phyloP scores from a whole-genome alignment of 2,888 invertebrate genomes.

The Eupithecia inturbata region DNA sequence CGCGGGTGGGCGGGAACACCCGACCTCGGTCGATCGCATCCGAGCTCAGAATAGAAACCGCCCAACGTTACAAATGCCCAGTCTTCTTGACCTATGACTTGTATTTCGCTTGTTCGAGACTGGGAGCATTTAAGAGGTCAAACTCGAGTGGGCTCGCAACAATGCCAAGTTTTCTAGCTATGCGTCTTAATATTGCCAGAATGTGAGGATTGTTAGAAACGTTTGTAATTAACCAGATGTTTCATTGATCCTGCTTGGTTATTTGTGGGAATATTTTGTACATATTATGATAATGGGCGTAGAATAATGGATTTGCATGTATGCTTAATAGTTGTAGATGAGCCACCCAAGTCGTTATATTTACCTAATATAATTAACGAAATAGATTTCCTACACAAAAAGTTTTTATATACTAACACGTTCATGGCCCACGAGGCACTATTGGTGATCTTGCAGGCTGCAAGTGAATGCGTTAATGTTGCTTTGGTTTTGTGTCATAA shows the following conservation, averaged over 20 bases:
- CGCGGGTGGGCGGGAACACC: slow-evolving; percentile 69
- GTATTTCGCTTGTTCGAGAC: slow-evolving; percentile 27
- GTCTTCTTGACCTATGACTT: slow-evolving; percentile 59
- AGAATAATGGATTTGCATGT: slow-evolving; percentile 26
- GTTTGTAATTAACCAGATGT: slow-evolving; percentile 29
- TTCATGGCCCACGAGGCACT: no score
- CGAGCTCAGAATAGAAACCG: slow-evolving; percentile 76
- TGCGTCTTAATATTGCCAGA: slow-evolving; percentile 56
- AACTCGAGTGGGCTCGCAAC: slow-evolving; percentile 52
- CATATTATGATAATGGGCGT: slow-evolving; percentile 27
- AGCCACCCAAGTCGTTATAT: background rate
- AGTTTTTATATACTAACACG: no score
- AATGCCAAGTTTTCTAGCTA: slow-evolving; percentile 65
- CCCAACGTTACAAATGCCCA: slow-evolving; percentile 68
- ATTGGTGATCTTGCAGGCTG: no score
- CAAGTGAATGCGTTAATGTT: background rate
- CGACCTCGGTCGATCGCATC: slow-evolving; percentile 68
- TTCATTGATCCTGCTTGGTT: slow-evolving; percentile 26
- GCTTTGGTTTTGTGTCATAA: background rate
- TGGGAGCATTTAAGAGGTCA: slow-evolving; percentile 48
- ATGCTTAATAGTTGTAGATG: background rate
- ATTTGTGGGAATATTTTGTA: slow-evolving; percentile 36
- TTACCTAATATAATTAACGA: background rate
- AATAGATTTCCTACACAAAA: background rate
- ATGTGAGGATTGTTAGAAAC: slow-evolving; percentile 55